Evolutionary conservation across 2,113 vertebrate genomes (phyloP), one percentile per base, ranked within the genome.

Genomic region (Mesitornis unicolor): DNA sequence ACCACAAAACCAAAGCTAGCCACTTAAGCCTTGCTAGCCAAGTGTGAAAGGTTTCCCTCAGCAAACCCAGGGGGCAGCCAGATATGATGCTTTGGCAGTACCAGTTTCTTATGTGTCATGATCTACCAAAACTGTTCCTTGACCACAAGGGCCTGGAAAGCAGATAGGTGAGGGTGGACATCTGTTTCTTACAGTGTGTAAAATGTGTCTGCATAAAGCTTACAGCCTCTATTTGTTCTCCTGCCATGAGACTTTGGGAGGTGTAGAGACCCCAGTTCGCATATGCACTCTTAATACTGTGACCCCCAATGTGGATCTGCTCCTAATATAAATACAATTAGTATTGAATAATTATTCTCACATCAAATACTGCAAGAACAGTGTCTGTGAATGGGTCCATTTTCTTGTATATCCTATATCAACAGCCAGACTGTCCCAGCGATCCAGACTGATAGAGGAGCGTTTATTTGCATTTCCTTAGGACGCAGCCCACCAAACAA

Each of bases 51-150:
- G 16, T 48, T 93, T 87, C 57, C 69, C 53, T 18, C 74, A 86
- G n/a, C 1, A 1, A 8, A 21, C 54, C 19, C 19, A 22, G 26
- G 26, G 25, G 8, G 8, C 19, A 64, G 26, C 18, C 25, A 78
- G 38, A 33, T 22, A 17, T 0, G 1, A 9, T 89, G 33, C 16
- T 79, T 85, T 76, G 63, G 28, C 48, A 65, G 40, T 56, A 64
- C 11, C 26, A 31, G 20, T 68, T 91, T 70, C 60, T 88, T 81
- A n/a, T 0, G 1, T 35, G 31, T 19, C 53, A 20, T 18, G 22
- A 93, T 19, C 43, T 93, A 71, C 51, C 84, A 71, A 83, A 89
- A 9, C 18, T 69, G 7, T 28, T 82, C 43, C 53, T 90, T 65
- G 45, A 53, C 7, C 11, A 48, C 1, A 3, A 38, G 1, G 13